phyloP scores from a whole-genome alignment of 2,888 invertebrate species.

The Caenorhabditis panamensis region DNA sequence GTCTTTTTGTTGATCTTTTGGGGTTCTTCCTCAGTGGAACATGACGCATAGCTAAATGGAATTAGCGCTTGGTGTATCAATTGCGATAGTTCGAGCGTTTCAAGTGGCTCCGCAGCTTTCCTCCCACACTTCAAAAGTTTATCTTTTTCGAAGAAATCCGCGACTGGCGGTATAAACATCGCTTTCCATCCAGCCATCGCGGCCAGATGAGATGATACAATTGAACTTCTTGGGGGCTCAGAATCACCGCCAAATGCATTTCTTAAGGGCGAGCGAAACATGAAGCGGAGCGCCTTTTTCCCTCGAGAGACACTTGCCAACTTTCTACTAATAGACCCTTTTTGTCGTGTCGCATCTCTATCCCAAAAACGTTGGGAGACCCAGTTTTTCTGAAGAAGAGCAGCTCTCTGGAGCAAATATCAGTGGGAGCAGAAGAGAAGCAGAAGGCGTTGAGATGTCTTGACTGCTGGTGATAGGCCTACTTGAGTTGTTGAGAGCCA shows the following conservation, averaged over 20 bases:
- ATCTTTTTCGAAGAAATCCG: constrained; percentile 53
- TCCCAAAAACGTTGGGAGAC: constrained; percentile 5
- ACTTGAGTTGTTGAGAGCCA: constrained; percentile 16
- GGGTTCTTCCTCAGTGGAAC: background rate
- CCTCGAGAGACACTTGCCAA: constrained; percentile 64
- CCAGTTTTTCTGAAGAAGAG: constrained; percentile 24
- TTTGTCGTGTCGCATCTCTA: constrained; percentile 56
- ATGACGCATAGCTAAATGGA: background rate
- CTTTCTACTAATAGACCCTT: constrained; percentile 63
- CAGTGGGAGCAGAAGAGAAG: background rate
- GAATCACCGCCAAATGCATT: constrained; percentile 56
- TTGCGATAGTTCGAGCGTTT: constrained; percentile 59
- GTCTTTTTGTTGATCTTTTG: constrained; percentile 3
- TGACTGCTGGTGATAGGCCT: constrained; percentile 9
- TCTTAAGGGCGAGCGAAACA: constrained; percentile 38
- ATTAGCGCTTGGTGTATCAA: constrained; percentile 54
- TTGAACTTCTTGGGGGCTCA: constrained; percentile 16
- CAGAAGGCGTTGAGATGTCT: constrained; percentile 9
- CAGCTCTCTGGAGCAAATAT: background rate
- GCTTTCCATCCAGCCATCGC: constrained; percentile 8
- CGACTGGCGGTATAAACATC: constrained; percentile 52
- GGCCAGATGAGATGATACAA: constrained; percentile 51
- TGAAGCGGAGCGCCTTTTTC: constrained; percentile 31
- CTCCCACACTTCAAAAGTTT: constrained; percentile 52
- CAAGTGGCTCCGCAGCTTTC: constrained; percentile 33